These are phyloP conservation scores for Aramus guarauna DNA, from an alignment of 2,113 vertebrate genomes.

Conservation along the genomic window DNA sequence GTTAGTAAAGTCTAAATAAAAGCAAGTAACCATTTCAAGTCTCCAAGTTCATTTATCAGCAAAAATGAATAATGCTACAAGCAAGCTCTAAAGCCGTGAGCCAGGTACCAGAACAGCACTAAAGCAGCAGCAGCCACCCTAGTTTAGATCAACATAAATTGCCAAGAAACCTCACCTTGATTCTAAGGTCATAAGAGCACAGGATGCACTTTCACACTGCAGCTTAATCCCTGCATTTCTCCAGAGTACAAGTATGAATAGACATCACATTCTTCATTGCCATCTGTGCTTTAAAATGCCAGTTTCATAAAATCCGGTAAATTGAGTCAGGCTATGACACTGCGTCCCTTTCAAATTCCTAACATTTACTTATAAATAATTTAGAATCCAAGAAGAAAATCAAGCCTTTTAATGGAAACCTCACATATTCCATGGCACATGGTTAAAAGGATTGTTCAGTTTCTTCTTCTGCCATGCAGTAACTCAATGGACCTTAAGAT, in stretches of 20 bases:
- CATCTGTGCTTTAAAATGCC: background rate
- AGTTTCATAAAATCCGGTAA: background rate
- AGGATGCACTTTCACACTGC: background rate
- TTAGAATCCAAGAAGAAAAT: background rate
- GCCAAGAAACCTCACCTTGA: background rate
- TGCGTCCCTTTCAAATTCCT: background rate
- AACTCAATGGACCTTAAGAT: background rate
- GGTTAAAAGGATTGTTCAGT: background rate
- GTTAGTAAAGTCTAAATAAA: background rate
- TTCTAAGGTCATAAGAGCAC: background rate
- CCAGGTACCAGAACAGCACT: background rate
- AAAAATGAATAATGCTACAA: background rate
- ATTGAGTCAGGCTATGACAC: background rate
- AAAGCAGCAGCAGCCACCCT: background rate
- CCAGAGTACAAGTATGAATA: background rate
- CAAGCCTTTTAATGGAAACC: background rate
- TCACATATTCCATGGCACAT: background rate
- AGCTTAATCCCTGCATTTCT: background rate
- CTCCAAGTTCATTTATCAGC: background rate
- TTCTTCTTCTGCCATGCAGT: background rate
- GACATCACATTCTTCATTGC: accelerated
- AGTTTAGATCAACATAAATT: background rate
- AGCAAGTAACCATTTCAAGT: background rate
- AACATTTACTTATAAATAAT: background rate
- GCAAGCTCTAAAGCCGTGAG: background rate